Percentiles rank a stretch among this genome's conserved stretches.
Evolutionary conservation across 1,140 invertebrate species (phyloP).

Genomic region (Bombus superbus): DNA sequence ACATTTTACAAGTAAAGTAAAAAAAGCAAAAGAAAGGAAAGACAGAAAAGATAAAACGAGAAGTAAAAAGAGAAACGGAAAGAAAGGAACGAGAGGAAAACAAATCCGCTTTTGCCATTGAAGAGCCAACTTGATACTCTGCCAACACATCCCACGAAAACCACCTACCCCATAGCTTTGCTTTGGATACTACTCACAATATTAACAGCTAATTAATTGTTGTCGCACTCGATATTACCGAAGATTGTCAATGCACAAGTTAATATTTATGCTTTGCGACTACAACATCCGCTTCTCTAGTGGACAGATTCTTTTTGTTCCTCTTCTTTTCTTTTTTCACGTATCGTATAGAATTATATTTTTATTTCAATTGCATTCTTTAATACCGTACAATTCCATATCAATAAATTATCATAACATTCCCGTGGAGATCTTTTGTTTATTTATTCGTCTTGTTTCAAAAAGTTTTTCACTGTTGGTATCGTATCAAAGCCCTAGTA

Average conservation of each 20-base stretch:
- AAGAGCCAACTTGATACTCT: slow-evolving; percentile 73
- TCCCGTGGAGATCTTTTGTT: not conserved
- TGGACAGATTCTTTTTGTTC: not conserved
- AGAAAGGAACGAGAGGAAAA: not conserved
- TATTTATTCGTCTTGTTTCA: not conserved
- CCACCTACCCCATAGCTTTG: slow-evolving; percentile 72
- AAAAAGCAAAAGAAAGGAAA: not conserved
- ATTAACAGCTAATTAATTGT: slow-evolving; percentile 64
- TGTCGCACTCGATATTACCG: slow-evolving; percentile 35
- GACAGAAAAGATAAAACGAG: not conserved
- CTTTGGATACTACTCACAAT: slow-evolving; percentile 72
- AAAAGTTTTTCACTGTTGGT: not conserved
- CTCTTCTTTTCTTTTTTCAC: not conserved
- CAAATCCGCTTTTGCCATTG: slow-evolving; percentile 58
- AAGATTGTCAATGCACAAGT: slow-evolving; percentile 18
- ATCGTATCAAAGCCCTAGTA: not conserved
- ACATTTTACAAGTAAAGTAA: not conserved
- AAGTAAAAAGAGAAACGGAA: not conserved
- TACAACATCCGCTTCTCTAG: slow-evolving; percentile 25
- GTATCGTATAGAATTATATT: not conserved
- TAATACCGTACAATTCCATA: not conserved
- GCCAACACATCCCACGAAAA: slow-evolving; percentile 79
- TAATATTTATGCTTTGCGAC: slow-evolving; percentile 17
- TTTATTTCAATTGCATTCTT: not conserved
- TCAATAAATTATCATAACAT: not conserved